phyloP scores from a whole-genome alignment of 2,888 invertebrate species.

The Muschampia plurimacula region DNA sequence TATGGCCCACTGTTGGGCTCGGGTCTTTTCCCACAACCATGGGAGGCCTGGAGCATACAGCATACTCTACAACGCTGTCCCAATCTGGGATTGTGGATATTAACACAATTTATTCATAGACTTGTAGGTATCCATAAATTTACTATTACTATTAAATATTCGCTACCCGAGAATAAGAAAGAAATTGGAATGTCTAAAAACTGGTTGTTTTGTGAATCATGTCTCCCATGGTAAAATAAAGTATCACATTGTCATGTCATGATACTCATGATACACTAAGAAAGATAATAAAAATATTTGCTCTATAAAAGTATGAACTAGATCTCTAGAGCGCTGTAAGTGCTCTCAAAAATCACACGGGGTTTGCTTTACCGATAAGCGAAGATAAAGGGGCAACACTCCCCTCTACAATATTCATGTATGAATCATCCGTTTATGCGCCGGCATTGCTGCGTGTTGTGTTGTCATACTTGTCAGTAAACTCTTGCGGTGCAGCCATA shows the following conservation, averaged over 20 bases:
- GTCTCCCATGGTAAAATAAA: not conserved
- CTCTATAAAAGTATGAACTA: constrained; percentile 11
- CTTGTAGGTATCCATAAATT: too few relatives aligned
- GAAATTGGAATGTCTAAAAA: too few relatives aligned
- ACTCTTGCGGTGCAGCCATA: constrained; percentile 52
- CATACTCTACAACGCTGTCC: too few relatives aligned
- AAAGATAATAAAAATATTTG: constrained; percentile 7
- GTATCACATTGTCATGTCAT: not conserved
- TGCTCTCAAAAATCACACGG: constrained; percentile 22
- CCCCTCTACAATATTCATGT: constrained; percentile 49
- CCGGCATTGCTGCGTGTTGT: constrained; percentile 42
- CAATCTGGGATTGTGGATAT: too few relatives aligned
- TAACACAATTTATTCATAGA: too few relatives aligned
- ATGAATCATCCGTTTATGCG: constrained; percentile 51
- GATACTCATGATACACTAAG: not conserved
- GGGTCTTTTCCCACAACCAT: too few relatives aligned
- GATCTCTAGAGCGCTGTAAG: constrained; percentile 5
- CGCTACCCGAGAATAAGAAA: too few relatives aligned
- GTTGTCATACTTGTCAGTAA: constrained; percentile 13
- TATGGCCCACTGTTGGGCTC: too few relatives aligned
- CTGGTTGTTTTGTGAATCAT: too few relatives aligned
- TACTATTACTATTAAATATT: too few relatives aligned
- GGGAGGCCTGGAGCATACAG: too few relatives aligned
- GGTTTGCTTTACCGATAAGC: constrained; percentile 39
- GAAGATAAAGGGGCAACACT: constrained; percentile 47